Evolutionary conservation across 2,113 vertebrate species (phyloP), one percentile per base, ranked within the genome.

Genomic region (Psilopsiagon aymara): DNA sequence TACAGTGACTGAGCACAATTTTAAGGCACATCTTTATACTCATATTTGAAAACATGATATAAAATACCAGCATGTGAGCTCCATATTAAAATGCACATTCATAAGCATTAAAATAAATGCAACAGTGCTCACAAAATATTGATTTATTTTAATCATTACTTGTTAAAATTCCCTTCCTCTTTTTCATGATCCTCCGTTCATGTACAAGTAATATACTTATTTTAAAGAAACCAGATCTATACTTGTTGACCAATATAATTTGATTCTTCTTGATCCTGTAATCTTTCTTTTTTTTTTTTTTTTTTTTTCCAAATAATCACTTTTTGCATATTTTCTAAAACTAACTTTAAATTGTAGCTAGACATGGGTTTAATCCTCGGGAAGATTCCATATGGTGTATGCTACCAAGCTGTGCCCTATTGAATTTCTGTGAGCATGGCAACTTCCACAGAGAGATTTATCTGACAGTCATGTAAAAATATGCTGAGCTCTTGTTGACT

Each of bases 391-490:
- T 82, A 80, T 95, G 92, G 71, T 75, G 33, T 78, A 31, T 76
- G 73, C 88, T 95, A 82, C 93, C 85, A 90, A 96, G 91, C 93
- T 97, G 64, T 93, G 92, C 63, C 94, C 66, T 85, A 92, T 96
- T 97, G 92, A 96, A 96, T 92, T 90, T 95, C 91, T 77, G 66
- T 97, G 86, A 96, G 68, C 94, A 80, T 67, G 86, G 81, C 93
- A 97, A 96, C 82, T 97, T 95, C 57, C 49, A 60, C 20, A 91
- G 69, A 81, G 87, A 76, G 95, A 91, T 90, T 94, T 94, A 92
- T 94, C 94, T 92, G 91, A 92, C 94, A 97, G 67, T 70, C 70
- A 23, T 94, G 78, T 55, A 86, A 97, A 92, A 97, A 91, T 96
- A 94, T 82, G 87, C 53, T 84, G 88, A 91, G 92, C 43, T 95